phyloP scores from a whole-genome alignment of 2,113 vertebrate species.

The Aviceda subcristata region DNA sequence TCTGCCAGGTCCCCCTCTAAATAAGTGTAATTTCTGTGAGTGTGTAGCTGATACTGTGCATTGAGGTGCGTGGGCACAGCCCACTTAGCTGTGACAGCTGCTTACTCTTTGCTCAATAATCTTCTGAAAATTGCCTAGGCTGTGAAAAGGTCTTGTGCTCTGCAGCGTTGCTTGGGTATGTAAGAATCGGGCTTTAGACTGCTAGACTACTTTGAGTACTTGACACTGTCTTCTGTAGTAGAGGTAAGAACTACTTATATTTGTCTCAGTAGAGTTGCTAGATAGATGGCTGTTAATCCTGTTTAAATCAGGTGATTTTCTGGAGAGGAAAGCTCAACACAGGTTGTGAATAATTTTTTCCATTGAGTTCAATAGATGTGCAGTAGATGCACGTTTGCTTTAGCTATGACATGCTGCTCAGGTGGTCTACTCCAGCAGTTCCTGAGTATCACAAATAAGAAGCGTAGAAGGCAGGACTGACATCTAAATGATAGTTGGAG shows the following conservation, averaged over 20 bases:
- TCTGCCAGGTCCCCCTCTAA: background rate
- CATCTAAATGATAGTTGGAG: background rate
- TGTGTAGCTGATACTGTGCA: background rate
- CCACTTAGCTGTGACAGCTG: background rate
- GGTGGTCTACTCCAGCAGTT: background rate
- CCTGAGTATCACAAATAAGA: background rate
- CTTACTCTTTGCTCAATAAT: background rate
- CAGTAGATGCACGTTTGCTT: background rate
- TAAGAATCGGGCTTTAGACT: background rate
- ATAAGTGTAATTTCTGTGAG: background rate
- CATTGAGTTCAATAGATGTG: background rate
- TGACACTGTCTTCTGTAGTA: background rate
- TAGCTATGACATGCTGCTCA: background rate
- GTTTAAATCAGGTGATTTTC: background rate
- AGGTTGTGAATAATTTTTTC: background rate
- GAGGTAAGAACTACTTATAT: background rate
- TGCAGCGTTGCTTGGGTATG: background rate
- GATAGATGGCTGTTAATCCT: background rate
- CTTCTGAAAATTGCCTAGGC: background rate
- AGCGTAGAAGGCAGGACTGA: background rate
- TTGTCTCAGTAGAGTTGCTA: background rate
- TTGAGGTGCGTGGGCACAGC: background rate
- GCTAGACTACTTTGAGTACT: background rate
- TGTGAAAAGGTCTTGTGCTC: background rate
- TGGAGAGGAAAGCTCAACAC: background rate